A percentile compares a stretch with the other conserved stretches of the same genome.
These are phyloP conservation scores for Chaetops frenatus DNA, from an alignment of 2,113 vertebrate genomes.

Conservation along the genomic window DNA sequence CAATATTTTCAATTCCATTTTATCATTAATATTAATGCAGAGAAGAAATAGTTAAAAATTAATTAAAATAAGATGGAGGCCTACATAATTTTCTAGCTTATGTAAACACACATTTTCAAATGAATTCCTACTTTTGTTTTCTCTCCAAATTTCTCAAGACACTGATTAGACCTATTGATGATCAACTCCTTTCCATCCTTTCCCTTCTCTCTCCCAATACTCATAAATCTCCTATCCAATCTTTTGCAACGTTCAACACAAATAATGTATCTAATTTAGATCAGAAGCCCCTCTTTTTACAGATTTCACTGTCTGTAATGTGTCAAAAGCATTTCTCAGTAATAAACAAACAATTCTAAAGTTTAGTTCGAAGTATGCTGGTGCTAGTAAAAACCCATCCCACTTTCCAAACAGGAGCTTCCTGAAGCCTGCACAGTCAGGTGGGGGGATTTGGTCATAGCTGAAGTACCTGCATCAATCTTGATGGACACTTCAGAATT, in stretches of 20 bases:
- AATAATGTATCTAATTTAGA: neutral
- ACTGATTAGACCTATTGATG: neutral
- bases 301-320: neutral
- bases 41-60: neutral
- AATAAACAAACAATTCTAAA: neutral
- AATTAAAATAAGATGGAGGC: neutral
- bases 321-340: neutral
- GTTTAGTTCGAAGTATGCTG: neutral
- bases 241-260: neutral
- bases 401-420: neutral
- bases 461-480: neutral
- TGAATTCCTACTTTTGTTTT: neutral
- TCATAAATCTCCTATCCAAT: neutral
- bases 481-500: neutral
- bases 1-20: neutral
- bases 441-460: neutral
- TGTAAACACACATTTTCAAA: neutral
- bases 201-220: neutral
- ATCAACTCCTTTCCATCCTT: neutral
- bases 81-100: neutral
- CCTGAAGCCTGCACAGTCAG: neutral
- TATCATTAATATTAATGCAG: neutral
- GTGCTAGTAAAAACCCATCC: neutral
- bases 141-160: neutral
- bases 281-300: neutral